These are phyloP conservation scores for Anarhynchus alexandrinus DNA, from an alignment of 2,113 vertebrate genomes.

Conservation along the genomic window DNA sequence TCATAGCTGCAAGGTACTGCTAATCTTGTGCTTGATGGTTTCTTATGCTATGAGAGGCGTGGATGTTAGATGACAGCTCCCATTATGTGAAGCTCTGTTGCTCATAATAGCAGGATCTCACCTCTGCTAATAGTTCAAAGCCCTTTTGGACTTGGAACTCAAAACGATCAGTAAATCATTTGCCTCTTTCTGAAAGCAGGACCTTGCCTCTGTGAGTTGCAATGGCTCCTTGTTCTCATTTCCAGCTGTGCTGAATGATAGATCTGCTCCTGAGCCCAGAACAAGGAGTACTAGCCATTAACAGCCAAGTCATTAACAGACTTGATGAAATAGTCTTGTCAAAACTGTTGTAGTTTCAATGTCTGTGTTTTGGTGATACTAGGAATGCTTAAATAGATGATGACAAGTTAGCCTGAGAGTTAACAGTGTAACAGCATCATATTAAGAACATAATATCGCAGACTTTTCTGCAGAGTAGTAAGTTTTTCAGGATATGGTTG, in stretches of 20 bases:
- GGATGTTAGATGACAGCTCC: neutral
- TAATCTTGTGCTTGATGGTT: neutral
- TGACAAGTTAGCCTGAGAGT: neutral
- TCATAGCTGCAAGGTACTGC: neutral
- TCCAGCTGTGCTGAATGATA: constrained; percentile 7
- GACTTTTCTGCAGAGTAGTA: neutral
- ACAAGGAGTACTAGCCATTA: neutral
- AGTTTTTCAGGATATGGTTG: neutral
- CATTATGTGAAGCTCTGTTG: neutral
- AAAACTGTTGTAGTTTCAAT: constrained; percentile 34
- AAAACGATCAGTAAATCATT: neutral
- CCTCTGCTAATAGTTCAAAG: neutral
- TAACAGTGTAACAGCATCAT: neutral
- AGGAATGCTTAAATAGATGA: neutral
- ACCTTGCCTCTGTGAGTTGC: neutral
- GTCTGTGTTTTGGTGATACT: neutral
- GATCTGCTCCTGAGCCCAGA: neutral
- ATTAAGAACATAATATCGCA: neutral
- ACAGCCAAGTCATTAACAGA: neutral
- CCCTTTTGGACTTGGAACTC: neutral
- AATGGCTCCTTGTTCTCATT: neutral
- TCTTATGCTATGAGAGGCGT: rapidly evolving
- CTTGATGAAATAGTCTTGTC: constrained; percentile 27
- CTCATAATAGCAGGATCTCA: neutral
- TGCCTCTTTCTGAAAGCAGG: neutral